phyloP scores from a whole-genome alignment of 2,888 invertebrate species.

The Tanypteryx hageni region DNA sequence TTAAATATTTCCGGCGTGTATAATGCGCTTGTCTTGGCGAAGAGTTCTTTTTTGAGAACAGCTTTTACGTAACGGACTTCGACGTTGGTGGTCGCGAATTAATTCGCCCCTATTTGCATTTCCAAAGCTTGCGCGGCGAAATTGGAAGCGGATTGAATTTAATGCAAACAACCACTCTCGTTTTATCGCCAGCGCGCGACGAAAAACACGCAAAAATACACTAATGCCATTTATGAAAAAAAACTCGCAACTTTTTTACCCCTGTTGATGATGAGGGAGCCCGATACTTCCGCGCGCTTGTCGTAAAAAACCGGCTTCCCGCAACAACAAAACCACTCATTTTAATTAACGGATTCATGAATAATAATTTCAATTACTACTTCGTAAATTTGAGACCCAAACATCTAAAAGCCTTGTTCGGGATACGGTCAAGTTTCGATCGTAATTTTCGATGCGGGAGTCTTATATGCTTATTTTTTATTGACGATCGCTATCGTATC shows the following conservation, averaged over 20 bases:
- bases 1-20: too few relatives aligned
- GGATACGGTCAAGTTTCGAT: conserved; percentile 34
- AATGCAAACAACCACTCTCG: neutral
- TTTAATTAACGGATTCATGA: conserved; percentile 11
- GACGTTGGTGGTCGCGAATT: neutral
- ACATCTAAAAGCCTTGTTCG: conserved; percentile 31
- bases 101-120: neutral
- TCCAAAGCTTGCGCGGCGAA: neutral
- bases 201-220: neutral
- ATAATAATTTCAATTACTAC: conserved; percentile 45
- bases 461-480: too few relatives aligned
- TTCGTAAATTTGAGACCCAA: neutral
- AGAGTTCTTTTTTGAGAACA: neutral
- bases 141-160: neutral
- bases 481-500: conserved; percentile 3
- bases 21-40: too few relatives aligned
- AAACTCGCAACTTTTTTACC: neutral
- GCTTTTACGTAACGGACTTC: neutral
- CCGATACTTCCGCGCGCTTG: conserved; percentile 4
- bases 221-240: conserved; percentile 26
- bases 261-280: neutral
- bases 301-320: neutral
- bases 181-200: conserved; percentile 21
- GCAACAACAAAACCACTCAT: neutral
- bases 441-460: neutral